Percentiles rank a stretch among this genome's conserved stretches.
Evolutionary conservation across 2,797 vertebrate species (phyloP).

Genomic region (Bradypus variegatus): DNA sequence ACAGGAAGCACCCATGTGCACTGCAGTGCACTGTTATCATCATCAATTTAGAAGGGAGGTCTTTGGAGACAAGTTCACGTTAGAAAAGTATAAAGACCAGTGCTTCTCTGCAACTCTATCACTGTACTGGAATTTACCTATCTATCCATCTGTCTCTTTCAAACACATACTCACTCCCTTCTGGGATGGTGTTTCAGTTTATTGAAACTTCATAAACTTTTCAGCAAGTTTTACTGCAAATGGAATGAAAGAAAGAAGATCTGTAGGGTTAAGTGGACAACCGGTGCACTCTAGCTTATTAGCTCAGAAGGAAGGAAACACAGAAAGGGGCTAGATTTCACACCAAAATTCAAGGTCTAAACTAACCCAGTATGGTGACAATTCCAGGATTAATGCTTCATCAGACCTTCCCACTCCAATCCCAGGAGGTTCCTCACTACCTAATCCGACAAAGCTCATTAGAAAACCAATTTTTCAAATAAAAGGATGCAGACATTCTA

Average conservation of each 20-base stretch:
- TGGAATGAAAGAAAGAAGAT: constrained; percentile 40
- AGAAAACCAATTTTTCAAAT: constrained; percentile 26
- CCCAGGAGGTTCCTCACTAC: neutral
- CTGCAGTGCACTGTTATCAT: neutral
- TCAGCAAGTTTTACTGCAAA: constrained; percentile 47
- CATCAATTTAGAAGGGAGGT: neutral
- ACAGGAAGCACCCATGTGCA: neutral
- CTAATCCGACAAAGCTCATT: constrained; percentile 12
- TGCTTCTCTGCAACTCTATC: constrained; percentile 15
- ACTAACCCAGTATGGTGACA: neutral
- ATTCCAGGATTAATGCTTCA: neutral
- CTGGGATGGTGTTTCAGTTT: neutral
- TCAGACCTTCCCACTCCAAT: neutral
- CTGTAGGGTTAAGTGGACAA: neutral
- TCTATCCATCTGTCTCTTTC: neutral
- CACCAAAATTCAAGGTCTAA: neutral
- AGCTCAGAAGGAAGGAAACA: constrained; percentile 46
- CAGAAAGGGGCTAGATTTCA: constrained; percentile 35
- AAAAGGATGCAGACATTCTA: neutral
- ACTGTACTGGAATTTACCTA: neutral
- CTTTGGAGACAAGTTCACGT: constrained; percentile 10
- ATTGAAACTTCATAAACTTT: constrained; percentile 36
- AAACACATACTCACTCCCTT: neutral
- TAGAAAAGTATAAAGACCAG: neutral
- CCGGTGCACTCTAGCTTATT: constrained; percentile 18